A percentile compares a stretch with the other conserved stretches of the same genome.
Evolutionary conservation across 2,113 vertebrate genomes (phyloP).

Genomic region (Ptilonorhynchus violaceus): DNA sequence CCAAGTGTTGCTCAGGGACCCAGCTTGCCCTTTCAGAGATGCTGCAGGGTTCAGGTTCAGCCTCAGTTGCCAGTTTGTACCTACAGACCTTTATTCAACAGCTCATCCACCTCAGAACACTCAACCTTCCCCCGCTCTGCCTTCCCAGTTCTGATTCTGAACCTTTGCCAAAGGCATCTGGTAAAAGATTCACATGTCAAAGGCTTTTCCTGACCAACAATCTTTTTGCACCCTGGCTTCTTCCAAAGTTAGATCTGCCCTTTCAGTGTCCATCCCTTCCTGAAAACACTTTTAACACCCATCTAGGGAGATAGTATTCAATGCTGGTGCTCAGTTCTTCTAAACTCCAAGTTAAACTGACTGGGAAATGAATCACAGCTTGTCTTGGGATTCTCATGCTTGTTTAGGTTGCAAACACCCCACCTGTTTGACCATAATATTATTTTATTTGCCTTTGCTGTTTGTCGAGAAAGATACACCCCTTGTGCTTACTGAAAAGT

Average conservation of each 20-base stretch:
- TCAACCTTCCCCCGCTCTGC: not conserved
- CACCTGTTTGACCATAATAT: not conserved
- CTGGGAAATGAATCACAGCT: not conserved
- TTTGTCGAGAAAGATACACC: not conserved
- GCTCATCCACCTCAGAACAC: not conserved
- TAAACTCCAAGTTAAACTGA: not conserved
- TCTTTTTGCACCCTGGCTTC: not conserved
- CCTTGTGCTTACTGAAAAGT: not conserved
- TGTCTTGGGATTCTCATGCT: not conserved
- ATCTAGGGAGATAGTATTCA: fast-evolving
- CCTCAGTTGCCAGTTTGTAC: not conserved
- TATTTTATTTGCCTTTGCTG: not conserved
- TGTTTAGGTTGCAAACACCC: not conserved
- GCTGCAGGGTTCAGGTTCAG: not conserved
- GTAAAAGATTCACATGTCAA: not conserved
- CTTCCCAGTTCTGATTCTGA: not conserved
- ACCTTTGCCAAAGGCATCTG: not conserved
- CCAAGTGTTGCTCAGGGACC: not conserved
- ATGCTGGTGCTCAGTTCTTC: not conserved
- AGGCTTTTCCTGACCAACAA: not conserved
- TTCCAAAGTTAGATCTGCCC: not conserved
- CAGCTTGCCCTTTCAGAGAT: not conserved
- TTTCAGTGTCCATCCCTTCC: not conserved
- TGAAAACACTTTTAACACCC: not conserved
- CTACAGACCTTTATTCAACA: not conserved